Conservation (phyloP, 2,888 invertebrate species). For the Emesis furor region DNA sequence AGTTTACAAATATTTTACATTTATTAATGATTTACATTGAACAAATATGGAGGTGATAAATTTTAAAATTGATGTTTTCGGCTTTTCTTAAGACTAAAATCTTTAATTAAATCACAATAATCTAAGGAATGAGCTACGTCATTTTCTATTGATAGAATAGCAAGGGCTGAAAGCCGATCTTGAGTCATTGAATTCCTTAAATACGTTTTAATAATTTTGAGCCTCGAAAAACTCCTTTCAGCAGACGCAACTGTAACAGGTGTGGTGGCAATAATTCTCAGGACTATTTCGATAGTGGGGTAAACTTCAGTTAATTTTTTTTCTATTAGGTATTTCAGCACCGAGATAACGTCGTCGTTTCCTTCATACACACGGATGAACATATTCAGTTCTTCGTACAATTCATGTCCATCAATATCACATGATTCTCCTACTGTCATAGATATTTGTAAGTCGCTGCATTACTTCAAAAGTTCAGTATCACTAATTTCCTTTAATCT, state of each 20-base stretch:
- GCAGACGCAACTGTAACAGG: slow-evolving; percentile 31
- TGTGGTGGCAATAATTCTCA: slow-evolving; percentile 48
- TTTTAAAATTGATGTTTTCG: slow-evolving; percentile 63
- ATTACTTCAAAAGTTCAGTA: slow-evolving; percentile 68
- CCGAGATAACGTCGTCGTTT: slow-evolving; percentile 65
- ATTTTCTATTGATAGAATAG: slow-evolving; percentile 43
- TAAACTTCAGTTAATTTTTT: slow-evolving; percentile 36
- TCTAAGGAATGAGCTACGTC: slow-evolving; percentile 65
- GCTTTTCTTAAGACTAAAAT: slow-evolving; percentile 61
- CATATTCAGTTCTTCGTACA: slow-evolving; percentile 72
- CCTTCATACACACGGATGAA: slow-evolving; percentile 55
- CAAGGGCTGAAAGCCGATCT: slow-evolving; percentile 58
- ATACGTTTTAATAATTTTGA: slow-evolving; percentile 67
- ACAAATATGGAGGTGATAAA: slow-evolving; percentile 11
- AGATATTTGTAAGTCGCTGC: slow-evolving; percentile 71
- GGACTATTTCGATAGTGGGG: slow-evolving; percentile 10
- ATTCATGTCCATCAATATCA: slow-evolving; percentile 63
- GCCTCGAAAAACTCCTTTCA: slow-evolving; percentile 71
- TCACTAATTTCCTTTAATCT: slow-evolving; percentile 63
- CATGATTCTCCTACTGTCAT: slow-evolving; percentile 70
- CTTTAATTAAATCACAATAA: slow-evolving; percentile 68
- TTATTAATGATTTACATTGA: slow-evolving; percentile 28
- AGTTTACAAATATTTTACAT: slow-evolving; percentile 17
- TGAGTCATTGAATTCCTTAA: slow-evolving; percentile 66
- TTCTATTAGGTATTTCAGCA: slow-evolving; percentile 54